Evolutionary conservation across 2,888 invertebrate genomes (phyloP).

Genomic region (Aphidius colemani): DNA sequence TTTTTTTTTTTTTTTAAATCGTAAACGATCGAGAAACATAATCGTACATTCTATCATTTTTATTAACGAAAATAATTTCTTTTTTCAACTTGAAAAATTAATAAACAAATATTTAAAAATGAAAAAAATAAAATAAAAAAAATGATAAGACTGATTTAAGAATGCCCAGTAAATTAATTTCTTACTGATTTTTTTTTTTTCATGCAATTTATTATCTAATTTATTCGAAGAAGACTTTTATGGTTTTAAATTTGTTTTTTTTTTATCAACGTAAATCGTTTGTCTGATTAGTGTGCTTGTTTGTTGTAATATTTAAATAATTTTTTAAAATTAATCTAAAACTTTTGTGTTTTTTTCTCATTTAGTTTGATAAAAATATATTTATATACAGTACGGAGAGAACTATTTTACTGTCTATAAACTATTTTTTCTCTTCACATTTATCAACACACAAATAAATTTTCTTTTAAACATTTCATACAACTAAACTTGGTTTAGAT

Average conservation of each 20-base stretch:
- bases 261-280: too few relatives aligned
- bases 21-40: constrained; percentile 36
- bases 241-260: too few relatives aligned
- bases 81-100: not conserved
- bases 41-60: not conserved
- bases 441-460: too few relatives aligned
- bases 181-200: too few relatives aligned
- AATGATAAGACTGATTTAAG: not conserved
- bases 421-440: constrained; percentile 4
- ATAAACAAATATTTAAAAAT: not conserved
- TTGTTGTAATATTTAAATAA: too few relatives aligned
- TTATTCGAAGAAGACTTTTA: too few relatives aligned
- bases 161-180: too few relatives aligned
- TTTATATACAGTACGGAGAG: constrained; percentile 26
- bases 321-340: too few relatives aligned
- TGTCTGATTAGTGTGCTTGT: too few relatives aligned
- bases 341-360: not conserved
- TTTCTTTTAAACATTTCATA: too few relatives aligned
- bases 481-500: too few relatives aligned
- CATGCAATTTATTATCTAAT: too few relatives aligned
- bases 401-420: constrained; percentile 8
- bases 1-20: constrained; percentile 34
- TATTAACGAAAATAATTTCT: constrained; percentile 4
- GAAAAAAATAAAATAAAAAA: constrained; percentile 2
- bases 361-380: constrained; percentile 58